phyloP scores from a whole-genome alignment of 2,888 invertebrate species.

The Melanchra persicariae region DNA sequence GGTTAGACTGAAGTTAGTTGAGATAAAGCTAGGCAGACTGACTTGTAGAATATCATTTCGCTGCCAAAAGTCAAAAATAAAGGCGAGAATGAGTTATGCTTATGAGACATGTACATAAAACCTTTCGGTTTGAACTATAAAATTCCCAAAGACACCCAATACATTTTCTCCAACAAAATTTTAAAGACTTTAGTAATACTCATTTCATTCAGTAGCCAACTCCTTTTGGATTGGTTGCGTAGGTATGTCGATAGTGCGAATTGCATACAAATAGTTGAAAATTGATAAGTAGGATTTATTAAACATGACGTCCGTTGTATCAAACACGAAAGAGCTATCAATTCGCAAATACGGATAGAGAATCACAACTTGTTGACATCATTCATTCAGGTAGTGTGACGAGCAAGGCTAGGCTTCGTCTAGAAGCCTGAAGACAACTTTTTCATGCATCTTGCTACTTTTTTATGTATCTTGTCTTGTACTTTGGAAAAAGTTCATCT shows the following conservation, averaged over 20 bases:
- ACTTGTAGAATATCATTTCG: neutral
- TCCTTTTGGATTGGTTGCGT: slow-evolving; percentile 16
- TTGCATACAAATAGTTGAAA: slow-evolving; percentile 41
- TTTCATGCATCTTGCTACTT: too few relatives aligned
- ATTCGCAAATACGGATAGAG: neutral
- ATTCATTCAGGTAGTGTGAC: neutral
- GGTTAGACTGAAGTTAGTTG: too few relatives aligned
- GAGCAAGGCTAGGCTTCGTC: too few relatives aligned
- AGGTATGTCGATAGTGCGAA: slow-evolving; percentile 31
- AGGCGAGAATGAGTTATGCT: neutral
- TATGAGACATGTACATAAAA: neutral
- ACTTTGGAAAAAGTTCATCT: too few relatives aligned
- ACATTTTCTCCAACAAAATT: neutral
- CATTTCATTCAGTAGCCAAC: neutral
- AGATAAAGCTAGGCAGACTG: too few relatives aligned
- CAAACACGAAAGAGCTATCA: neutral
- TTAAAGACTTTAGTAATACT: neutral
- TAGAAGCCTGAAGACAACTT: neutral
- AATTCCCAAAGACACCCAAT: neutral
- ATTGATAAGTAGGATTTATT: slow-evolving; percentile 17
- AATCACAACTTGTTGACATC: too few relatives aligned
- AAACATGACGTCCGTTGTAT: neutral
- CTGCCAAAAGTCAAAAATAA: neutral
- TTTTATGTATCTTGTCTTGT: too few relatives aligned
- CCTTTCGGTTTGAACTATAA: neutral